A percentile compares a stretch with the other conserved stretches of the same genome.
Conservation (phyloP, 2,888 invertebrate species). For the Rhingia rostrata region DNA sequence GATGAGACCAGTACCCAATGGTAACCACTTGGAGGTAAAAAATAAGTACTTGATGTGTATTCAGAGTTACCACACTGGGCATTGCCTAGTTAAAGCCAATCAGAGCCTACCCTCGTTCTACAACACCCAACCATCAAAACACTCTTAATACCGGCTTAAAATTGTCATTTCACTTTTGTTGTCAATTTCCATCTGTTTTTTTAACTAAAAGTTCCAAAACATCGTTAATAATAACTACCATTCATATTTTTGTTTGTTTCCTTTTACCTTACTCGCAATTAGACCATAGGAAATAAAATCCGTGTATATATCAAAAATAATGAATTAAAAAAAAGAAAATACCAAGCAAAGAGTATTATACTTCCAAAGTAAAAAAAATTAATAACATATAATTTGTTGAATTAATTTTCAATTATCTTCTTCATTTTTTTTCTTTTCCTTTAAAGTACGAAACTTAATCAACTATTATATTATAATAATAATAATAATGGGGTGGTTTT, state of each 20-base stretch:
- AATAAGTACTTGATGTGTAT: no score
- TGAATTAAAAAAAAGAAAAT: slow-evolving; percentile 52
- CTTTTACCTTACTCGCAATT: slow-evolving; percentile 22
- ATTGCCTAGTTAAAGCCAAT: no score
- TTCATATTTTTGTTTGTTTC: slow-evolving; percentile 21
- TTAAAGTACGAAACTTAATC: slow-evolving; percentile 40
- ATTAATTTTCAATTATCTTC: slow-evolving; percentile 46
- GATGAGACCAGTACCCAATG: no score
- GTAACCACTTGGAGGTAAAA: no score
- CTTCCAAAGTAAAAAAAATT: slow-evolving; percentile 42
- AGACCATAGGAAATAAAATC: slow-evolving; percentile 27
- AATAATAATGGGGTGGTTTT: slow-evolving; percentile 73
- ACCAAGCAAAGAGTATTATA: slow-evolving; percentile 73
- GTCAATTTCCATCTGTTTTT: background rate
- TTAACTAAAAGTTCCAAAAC: background rate
- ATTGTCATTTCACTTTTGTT: background rate
- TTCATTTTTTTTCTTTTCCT: slow-evolving; percentile 31
- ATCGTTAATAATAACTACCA: no score
- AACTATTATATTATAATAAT: slow-evolving; percentile 51
- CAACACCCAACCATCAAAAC: no score
- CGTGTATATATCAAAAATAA: slow-evolving; percentile 37
- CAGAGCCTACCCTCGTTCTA: no score
- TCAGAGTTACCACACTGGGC: no score
- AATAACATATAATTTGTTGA: slow-evolving; percentile 47
- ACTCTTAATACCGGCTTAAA: no score